These are phyloP conservation scores for Aromia moschata DNA, from an alignment of 2,888 invertebrate genomes.

Conservation along the genomic window DNA sequence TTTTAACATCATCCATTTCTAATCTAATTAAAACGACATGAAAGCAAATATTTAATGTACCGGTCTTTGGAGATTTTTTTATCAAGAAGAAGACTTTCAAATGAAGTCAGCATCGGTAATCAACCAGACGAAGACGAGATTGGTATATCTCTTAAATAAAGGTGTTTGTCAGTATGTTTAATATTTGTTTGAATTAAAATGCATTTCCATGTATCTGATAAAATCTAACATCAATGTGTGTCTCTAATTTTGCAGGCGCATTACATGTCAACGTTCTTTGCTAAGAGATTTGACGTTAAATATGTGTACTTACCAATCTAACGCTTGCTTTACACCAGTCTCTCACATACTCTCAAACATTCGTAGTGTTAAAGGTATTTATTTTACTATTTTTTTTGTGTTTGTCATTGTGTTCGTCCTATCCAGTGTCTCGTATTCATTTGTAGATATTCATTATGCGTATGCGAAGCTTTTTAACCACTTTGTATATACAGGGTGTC, in stretches of 20 bases:
- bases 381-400: slow-evolving; percentile 10
- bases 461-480: neutral
- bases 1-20: too few species aligned
- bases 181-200: too few species aligned
- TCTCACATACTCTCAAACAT: slow-evolving; percentile 14
- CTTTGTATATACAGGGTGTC: too few species aligned
- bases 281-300: slow-evolving; percentile 37
- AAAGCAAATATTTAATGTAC: too few species aligned
- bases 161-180: too few species aligned
- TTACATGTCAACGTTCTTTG: slow-evolving; percentile 39
- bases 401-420: slow-evolving; percentile 3
- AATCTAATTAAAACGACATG: too few species aligned
- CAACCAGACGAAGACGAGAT: too few species aligned
- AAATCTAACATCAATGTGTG: slow-evolving; percentile 2
- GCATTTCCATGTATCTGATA: neutral
- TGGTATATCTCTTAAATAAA: too few species aligned
- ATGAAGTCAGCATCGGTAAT: too few species aligned
- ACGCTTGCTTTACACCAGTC: slow-evolving; percentile 24
- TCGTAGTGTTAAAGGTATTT: slow-evolving; percentile 21
- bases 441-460: neutral
- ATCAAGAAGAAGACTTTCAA: too few species aligned
- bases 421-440: neutral
- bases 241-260: slow-evolving; percentile 38
- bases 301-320: slow-evolving; percentile 42
- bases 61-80: too few species aligned